These are phyloP conservation scores for Drosophila pseudotalamancana DNA, from an alignment of 2,888 invertebrate genomes.

Conservation along the genomic window DNA sequence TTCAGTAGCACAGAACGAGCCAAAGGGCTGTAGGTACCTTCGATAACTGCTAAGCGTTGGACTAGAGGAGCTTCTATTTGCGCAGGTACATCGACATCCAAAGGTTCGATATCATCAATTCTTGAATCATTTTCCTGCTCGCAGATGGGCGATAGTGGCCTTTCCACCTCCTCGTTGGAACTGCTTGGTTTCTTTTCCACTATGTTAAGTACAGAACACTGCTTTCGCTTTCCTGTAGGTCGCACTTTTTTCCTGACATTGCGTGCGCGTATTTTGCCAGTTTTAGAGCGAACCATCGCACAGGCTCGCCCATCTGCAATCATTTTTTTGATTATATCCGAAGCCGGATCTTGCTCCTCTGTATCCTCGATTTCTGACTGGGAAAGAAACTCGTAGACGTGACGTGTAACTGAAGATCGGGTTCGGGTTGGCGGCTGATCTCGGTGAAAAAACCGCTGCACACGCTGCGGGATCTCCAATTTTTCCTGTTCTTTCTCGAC, in stretches of 20 bases:
- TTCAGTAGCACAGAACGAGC: constrained; percentile 76
- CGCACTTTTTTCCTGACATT: constrained; percentile 33
- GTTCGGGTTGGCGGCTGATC: constrained; percentile 31
- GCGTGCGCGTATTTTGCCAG: constrained; percentile 57
- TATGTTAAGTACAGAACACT: constrained; percentile 35
- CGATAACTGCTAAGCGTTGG: no score
- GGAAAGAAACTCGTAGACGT: constrained; percentile 81
- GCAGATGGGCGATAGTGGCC: constrained; percentile 47
- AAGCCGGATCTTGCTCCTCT: constrained; percentile 69
- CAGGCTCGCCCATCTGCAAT: constrained; percentile 86
- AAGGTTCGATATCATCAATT: background rate
- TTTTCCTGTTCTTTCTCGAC: background rate
- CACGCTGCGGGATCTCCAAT: background rate
- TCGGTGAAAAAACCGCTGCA: constrained; percentile 56
- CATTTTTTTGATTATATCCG: constrained; percentile 79
- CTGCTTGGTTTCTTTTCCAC: background rate
- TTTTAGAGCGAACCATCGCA: constrained; percentile 85
- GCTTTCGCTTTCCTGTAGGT: constrained; percentile 53
- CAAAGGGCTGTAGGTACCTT: constrained; percentile 69
- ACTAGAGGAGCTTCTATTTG: no score
- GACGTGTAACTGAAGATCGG: constrained; percentile 50
- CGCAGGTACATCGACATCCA: background rate
- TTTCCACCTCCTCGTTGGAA: background rate
- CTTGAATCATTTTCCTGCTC: constrained; percentile 24
- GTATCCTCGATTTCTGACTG: constrained; percentile 77